phyloP scores from a whole-genome alignment of 2,797 vertebrate genomes.

The Urophycis tenuis region DNA sequence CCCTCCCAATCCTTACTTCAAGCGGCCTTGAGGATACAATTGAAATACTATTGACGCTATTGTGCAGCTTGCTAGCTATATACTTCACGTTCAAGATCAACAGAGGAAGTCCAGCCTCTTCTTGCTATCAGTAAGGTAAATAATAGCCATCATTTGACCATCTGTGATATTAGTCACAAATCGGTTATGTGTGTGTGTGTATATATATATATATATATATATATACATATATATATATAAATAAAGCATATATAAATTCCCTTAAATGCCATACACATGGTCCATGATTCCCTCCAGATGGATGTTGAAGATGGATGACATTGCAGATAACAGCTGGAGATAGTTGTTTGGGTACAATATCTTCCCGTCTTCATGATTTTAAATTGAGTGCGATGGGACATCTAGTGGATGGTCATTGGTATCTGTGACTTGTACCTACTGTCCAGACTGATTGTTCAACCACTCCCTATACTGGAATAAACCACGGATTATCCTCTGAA shows the following conservation, averaged over 20 bases:
- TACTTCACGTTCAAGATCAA: conserved; percentile 17
- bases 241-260: conserved; percentile 35
- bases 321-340: background rate
- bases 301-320: background rate
- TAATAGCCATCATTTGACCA: conserved; percentile 22
- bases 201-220: background rate
- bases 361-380: background rate
- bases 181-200: conserved; percentile 2
- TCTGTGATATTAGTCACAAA: conserved; percentile 32
- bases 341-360: background rate
- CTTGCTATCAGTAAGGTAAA: conserved; percentile 27
- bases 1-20: conserved; percentile 13
- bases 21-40: conserved; percentile 38
- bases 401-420: background rate
- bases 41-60: conserved; percentile 22
- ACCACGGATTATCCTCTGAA: background rate
- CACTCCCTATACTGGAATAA: background rate
- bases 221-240: conserved; percentile 11
- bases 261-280: conserved; percentile 6
- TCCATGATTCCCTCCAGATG: background rate
- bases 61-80: conserved; percentile 27
- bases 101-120: conserved; percentile 51
- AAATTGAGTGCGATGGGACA: background rate
- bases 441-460: background rate
- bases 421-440: background rate